Percentiles rank a stretch among this genome's conserved stretches.
Evolutionary conservation across 2,888 invertebrate species (phyloP).

Genomic region (Nomada hirtipes): DNA sequence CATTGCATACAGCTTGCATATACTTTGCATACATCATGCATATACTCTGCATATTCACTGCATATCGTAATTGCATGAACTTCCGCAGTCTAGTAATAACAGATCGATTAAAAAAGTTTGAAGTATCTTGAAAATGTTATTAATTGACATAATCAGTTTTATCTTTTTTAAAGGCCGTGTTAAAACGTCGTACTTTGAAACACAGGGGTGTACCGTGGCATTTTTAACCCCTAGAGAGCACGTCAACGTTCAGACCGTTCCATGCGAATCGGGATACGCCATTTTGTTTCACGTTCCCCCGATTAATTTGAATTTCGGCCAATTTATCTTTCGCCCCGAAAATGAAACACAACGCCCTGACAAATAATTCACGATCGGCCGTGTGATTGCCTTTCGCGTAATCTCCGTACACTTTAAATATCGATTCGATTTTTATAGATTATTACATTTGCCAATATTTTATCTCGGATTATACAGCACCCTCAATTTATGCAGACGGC

Average conservation of each 20-base stretch:
- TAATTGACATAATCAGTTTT: no score
- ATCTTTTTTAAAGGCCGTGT: not conserved
- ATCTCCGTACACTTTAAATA: constrained; percentile 55
- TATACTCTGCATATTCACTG: no score
- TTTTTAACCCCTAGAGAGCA: constrained; percentile 10
- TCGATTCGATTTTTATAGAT: constrained; percentile 58
- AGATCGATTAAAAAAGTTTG: no score
- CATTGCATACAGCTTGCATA: no score
- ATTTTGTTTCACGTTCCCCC: constrained; percentile 36
- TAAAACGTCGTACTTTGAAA: constrained; percentile 1
- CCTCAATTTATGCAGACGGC: constrained; percentile 41
- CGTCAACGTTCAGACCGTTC: constrained; percentile 12
- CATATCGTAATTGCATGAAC: no score
- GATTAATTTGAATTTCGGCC: constrained; percentile 50
- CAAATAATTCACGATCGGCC: constrained; percentile 56
- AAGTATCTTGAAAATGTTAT: no score
- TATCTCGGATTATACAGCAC: constrained; percentile 51
- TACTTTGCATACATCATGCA: no score
- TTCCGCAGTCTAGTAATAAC: no score
- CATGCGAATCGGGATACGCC: constrained; percentile 13
- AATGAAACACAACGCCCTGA: constrained; percentile 40
- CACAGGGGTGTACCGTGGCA: not conserved
- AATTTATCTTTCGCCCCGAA: constrained; percentile 48
- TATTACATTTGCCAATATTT: constrained; percentile 54
- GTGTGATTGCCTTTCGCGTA: constrained; percentile 45